These are phyloP conservation scores for Lysandra bellargus DNA, from an alignment of 2,888 invertebrate genomes.

Conservation along the genomic window DNA sequence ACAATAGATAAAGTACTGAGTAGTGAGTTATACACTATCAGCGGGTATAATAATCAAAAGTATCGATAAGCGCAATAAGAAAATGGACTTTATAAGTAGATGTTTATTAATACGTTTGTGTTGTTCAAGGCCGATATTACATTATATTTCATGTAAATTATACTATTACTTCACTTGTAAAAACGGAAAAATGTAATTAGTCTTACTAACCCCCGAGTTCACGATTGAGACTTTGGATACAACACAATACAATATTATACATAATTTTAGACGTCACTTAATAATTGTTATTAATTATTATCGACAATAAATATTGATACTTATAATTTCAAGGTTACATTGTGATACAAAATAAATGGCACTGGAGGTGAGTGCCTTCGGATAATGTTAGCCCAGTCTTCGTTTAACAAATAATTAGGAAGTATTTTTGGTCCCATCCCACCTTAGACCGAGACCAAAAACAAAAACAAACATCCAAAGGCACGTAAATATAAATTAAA, in stretches of 20 bases:
- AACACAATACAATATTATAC: not conserved
- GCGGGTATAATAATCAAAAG: too few species aligned
- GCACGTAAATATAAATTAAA: constrained; percentile 40
- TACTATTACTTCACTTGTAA: not conserved
- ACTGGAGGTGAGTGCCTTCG: constrained; percentile 42
- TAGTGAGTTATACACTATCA: too few species aligned
- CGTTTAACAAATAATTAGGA: constrained; percentile 43
- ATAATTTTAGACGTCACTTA: not conserved
- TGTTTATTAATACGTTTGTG: constrained; percentile 4
- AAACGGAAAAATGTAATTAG: not conserved
- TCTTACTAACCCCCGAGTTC: not conserved
- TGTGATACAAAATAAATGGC: constrained; percentile 38
- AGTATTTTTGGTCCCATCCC: constrained; percentile 41
- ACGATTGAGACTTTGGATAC: not conserved
- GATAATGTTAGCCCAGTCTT: constrained; percentile 46
- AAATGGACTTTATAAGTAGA: not conserved
- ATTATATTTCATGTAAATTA: not conserved
- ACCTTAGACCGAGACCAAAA: constrained; percentile 31
- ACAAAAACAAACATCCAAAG: constrained; percentile 30
- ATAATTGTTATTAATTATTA: not conserved
- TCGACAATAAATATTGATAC: not conserved
- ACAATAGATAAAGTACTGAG: too few species aligned
- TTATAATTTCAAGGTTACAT: not conserved
- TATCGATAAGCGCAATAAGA: too few species aligned
- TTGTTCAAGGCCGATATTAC: not conserved